phyloP scores from a whole-genome alignment of 2,797 vertebrate species.

The Megalops cyprinoides region DNA sequence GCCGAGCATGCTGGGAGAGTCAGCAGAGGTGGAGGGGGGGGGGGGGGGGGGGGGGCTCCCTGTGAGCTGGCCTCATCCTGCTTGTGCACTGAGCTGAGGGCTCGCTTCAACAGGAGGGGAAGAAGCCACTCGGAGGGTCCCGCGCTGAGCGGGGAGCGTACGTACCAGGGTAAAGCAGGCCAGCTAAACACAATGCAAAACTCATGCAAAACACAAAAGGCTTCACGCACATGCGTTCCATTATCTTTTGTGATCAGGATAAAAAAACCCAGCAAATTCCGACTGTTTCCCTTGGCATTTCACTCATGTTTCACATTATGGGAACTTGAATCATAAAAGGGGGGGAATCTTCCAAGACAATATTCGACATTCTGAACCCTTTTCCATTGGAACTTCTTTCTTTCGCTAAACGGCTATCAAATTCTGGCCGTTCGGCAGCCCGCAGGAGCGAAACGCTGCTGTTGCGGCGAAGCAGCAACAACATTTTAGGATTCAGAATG shows the following conservation, averaged over 20 bases:
- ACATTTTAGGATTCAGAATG: too few relatives aligned
- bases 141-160: background rate
- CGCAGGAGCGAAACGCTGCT: too few relatives aligned
- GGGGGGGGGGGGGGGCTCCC: conserved; percentile 15
- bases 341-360: background rate
- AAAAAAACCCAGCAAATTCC: too few relatives aligned
- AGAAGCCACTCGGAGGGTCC: background rate
- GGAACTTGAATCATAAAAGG: background rate
- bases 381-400: background rate
- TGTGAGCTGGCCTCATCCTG: conserved; percentile 27
- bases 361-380: background rate
- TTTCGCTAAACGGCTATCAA: background rate
- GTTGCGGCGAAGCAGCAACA: too few relatives aligned
- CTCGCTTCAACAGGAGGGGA: conserved; percentile 38
- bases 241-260: background rate
- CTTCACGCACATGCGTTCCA: background rate
- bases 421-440: too few relatives aligned
- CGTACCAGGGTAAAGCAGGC: background rate
- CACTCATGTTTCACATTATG: background rate
- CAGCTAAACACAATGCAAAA: too few relatives aligned
- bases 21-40: conserved; percentile 28
- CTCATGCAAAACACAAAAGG: conserved; percentile 10
- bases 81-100: conserved; percentile 21
- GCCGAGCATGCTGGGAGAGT: conserved; percentile 22
- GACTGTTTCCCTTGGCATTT: too few relatives aligned